Percentiles rank a stretch among this genome's conserved stretches.
These are phyloP conservation scores for Glyphotaelius pellucidus DNA, from an alignment of 2,888 invertebrate species.

Conservation along the genomic window DNA sequence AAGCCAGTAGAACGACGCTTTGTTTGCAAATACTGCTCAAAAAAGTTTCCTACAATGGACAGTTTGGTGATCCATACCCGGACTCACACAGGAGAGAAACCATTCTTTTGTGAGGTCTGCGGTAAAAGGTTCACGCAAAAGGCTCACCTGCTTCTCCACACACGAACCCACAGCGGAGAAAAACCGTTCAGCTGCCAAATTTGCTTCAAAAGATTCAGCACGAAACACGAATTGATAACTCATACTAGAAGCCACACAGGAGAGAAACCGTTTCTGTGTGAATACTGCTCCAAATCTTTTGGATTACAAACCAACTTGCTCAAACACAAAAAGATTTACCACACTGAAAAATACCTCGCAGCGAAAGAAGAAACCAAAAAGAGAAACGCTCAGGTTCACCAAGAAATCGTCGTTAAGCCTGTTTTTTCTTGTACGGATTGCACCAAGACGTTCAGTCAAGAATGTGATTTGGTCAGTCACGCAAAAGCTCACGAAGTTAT, in stretches of 20 bases:
- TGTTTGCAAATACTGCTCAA: background rate
- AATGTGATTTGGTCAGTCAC: background rate
- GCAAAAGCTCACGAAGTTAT: background rate
- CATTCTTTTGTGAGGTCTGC: conserved; percentile 50
- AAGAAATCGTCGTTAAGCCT: background rate
- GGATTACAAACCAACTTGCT: background rate
- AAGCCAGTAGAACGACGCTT: conserved; percentile 51
- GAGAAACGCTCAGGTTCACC: background rate
- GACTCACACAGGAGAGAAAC: conserved; percentile 43
- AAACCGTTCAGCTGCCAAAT: background rate
- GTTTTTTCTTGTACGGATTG: background rate
- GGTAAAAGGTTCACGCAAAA: conserved; percentile 39
- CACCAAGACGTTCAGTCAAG: background rate
- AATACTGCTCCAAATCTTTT: background rate
- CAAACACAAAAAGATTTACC: background rate
- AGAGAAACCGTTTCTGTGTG: background rate
- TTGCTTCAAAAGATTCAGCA: background rate
- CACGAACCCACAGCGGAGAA: background rate
- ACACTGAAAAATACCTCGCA: background rate
- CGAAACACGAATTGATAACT: background rate
- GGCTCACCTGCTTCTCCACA: conserved; percentile 50
- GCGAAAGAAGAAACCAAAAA: background rate
- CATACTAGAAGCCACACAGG: background rate
- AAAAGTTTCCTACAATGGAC: background rate
- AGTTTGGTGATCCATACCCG: background rate